Base-by-base conservation (phyloP, 2,797 vertebrate genomes). In the Cetoscarus ocellatus region DNA sequence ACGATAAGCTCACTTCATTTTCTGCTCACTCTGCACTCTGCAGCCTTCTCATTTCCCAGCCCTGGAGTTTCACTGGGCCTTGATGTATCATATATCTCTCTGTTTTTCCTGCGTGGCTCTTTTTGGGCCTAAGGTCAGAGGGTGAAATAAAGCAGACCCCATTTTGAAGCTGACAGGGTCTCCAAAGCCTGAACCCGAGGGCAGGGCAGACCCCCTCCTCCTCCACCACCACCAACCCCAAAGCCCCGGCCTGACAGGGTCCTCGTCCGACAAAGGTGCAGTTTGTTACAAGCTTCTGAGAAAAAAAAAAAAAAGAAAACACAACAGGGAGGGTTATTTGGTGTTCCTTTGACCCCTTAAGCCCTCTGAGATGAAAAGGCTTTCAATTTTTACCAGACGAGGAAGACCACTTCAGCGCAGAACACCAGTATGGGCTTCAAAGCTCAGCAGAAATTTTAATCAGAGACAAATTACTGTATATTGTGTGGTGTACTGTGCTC, bases 81-180 rank as follows among this genome's bases (percentile, higher is more conserved):
- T 85, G 82, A 93, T 93, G 88, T 93, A 95, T 95, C 94, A 81
- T 91, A 91, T 94, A 93, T 94, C 92, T 91, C 86, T 90, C 76
- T 94, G 90, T 93, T 94, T 95, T 93, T 91, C 92, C 93, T 94
- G 90, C 84, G 87, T 88, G 84, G 91, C 90, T 90, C 84, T 94
- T 92, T 94, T 84, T 86, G 70, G 86, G 85, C 88, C 85, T 70
- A 45, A 60, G 95, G 94, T 95, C 93, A 95, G 81, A 86, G 90
- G 94, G 93, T 92, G 90, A 94, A 94, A 94, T 93, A 94, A 95
- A 93, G 91, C 93, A 95, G 92, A 94, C 92, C 90, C 93, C 89
- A 89, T 95, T 94, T 94, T 92, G 88, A 93, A 93, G 86, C 87
- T 93, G 91, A 94, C 91, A 92, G 84, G 90, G 88, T 93, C 92